A percentile compares a stretch with the other conserved stretches of the same genome.
Evolutionary conservation across 2,797 vertebrate genomes (phyloP).

Genomic region (Pempheris klunzingeri): DNA sequence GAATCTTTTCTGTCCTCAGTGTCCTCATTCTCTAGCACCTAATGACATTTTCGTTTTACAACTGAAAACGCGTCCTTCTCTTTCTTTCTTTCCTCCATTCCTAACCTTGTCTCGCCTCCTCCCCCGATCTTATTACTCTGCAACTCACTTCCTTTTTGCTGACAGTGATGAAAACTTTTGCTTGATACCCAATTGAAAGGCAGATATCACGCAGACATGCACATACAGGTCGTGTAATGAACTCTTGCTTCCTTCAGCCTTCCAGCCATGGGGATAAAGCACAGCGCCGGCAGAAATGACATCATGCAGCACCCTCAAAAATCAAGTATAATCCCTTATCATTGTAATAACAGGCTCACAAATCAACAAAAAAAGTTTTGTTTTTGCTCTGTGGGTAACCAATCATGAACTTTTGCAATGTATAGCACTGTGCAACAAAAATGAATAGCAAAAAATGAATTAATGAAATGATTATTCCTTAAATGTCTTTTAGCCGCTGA

Average conservation of each 20-base stretch:
- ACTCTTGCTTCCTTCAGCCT: conserved; percentile 63
- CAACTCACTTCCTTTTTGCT: conserved; percentile 60
- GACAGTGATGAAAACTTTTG: conserved; percentile 52
- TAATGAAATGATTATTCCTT: background rate
- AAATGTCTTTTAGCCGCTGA: conserved; percentile 1
- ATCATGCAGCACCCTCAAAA: conserved; percentile 53
- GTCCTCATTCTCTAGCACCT: background rate
- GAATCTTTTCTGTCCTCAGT: conserved; percentile 3
- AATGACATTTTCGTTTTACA: background rate
- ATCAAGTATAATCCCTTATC: conserved; percentile 50
- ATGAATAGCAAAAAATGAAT: background rate
- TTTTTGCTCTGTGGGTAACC: conserved; percentile 11
- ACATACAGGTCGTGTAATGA: conserved; percentile 70
- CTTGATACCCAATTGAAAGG: conserved; percentile 24
- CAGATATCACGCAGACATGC: conserved; percentile 60
- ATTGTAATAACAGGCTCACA: conserved; percentile 33
- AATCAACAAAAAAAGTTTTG: conserved; percentile 12
- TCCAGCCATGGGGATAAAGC: conserved; percentile 69
- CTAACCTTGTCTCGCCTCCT: conserved; percentile 11
- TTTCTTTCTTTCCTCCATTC: conserved; percentile 17
- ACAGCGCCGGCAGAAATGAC: conserved; percentile 54
- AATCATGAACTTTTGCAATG: conserved; percentile 8
- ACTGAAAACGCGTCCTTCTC: background rate
- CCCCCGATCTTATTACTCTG: conserved; percentile 28
- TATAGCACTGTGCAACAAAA: background rate